These are phyloP conservation scores for Acomys russatus DNA, from an alignment of 2,797 vertebrate species.

Conservation along the genomic window DNA sequence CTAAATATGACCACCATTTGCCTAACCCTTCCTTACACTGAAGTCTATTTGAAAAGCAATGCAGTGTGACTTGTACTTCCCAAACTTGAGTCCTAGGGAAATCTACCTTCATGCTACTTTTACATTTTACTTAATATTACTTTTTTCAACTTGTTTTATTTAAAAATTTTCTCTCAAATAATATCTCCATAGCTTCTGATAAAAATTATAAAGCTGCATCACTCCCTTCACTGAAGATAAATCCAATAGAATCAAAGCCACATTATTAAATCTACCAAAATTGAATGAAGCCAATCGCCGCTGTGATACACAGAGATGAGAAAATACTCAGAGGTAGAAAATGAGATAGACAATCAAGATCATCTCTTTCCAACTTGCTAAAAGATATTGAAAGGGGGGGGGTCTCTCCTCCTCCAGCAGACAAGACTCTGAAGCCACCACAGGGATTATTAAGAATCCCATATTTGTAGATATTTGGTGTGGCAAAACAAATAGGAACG, in stretches of 20 bases:
- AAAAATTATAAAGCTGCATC: not conserved
- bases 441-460: not conserved
- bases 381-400: not conserved
- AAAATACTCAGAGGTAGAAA: not conserved
- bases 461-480: not conserved
- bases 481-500: not conserved
- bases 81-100: not conserved
- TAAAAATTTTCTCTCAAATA: not conserved
- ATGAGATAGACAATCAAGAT: not conserved
- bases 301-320: not conserved
- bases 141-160: not conserved
- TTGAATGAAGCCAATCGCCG: not conserved
- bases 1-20: not conserved
- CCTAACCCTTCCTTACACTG: not conserved
- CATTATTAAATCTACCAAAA: conserved; percentile 25
- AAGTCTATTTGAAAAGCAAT: not conserved
- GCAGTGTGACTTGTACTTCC: not conserved
- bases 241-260: conserved; percentile 23
- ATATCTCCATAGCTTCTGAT: not conserved
- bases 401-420: accelerated
- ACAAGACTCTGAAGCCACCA: not conserved
- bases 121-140: not conserved
- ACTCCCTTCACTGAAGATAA: not conserved
- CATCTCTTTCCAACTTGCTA: not conserved
- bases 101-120: not conserved